These are phyloP conservation scores for Chrysotoxum bicinctum DNA, from an alignment of 2,888 invertebrate genomes.

Conservation along the genomic window DNA sequence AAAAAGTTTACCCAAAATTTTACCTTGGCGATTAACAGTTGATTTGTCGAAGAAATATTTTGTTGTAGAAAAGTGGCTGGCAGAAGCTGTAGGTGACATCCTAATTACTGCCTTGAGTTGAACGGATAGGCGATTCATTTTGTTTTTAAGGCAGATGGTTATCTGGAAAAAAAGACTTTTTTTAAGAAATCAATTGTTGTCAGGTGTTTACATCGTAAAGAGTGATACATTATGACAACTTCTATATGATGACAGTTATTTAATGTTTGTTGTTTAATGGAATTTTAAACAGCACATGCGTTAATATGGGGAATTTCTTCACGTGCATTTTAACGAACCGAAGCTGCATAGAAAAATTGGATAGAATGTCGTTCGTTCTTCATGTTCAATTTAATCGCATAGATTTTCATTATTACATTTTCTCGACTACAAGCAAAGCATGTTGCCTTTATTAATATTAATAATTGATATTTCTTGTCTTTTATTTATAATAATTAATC, in stretches of 20 bases:
- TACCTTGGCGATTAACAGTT: conserved; percentile 75
- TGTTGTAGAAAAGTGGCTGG: conserved; percentile 19
- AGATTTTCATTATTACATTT: too few species aligned
- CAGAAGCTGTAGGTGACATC: not conserved
- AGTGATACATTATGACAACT: not conserved
- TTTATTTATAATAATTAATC: too few species aligned
- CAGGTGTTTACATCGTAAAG: conserved; percentile 1
- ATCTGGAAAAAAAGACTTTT: not conserved
- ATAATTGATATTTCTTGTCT: too few species aligned
- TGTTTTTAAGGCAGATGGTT: not conserved
- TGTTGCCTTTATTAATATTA: too few species aligned
- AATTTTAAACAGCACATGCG: not conserved
- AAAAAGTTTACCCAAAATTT: conserved; percentile 79
- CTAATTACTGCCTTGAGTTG: not conserved
- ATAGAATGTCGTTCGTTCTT: too few species aligned
- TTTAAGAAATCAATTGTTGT: not conserved
- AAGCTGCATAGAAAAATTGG: too few species aligned
- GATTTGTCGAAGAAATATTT: not conserved
- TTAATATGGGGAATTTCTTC: not conserved
- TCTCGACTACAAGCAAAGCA: too few species aligned
- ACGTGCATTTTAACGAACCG: too few species aligned
- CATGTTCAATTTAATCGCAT: too few species aligned
- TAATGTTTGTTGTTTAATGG: not conserved
- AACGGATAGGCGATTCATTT: conserved; percentile 39
- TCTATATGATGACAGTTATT: not conserved